phyloP scores from a whole-genome alignment of 2,113 vertebrate species.

The Xiphophorus hellerii region DNA sequence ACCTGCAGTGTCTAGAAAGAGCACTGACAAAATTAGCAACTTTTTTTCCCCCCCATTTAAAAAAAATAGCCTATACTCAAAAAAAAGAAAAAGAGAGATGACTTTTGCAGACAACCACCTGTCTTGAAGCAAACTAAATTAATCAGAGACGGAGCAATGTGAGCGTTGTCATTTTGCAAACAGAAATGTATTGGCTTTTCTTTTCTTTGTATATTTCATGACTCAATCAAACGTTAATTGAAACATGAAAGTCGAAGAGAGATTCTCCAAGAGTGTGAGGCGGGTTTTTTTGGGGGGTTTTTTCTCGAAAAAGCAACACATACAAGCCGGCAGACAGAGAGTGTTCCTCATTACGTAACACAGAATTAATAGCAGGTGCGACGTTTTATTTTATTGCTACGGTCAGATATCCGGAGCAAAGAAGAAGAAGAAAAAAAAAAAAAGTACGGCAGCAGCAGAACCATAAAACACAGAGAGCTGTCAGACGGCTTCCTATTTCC shows the following conservation, averaged over 20 bases:
- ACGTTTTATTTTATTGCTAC: conserved; percentile 48
- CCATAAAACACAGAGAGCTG: conserved; percentile 58
- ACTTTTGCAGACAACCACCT: conserved; percentile 87
- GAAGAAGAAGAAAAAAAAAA: background rate
- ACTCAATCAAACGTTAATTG: conserved; percentile 77
- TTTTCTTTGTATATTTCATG: conserved; percentile 61
- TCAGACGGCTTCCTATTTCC: conserved; percentile 60
- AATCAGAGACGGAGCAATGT: conserved; percentile 70
- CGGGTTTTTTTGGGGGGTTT: background rate
- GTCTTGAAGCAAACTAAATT: conserved; percentile 76
- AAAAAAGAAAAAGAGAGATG: conserved; percentile 81
- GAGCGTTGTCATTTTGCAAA: conserved; percentile 65
- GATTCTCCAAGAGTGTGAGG: conserved; percentile 24
- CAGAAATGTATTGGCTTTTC: conserved; percentile 62
- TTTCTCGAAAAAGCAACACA: background rate
- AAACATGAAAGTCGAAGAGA: conserved; percentile 61
- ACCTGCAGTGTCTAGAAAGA: conserved; percentile 99
- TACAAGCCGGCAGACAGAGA: conserved; percentile 3
- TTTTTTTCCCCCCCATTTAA: conserved; percentile 97
- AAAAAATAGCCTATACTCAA: conserved; percentile 92
- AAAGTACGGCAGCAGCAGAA: conserved; percentile 42
- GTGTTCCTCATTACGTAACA: conserved; percentile 49
- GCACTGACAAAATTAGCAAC: conserved; percentile 99
- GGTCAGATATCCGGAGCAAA: conserved; percentile 46
- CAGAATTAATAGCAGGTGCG: conserved; percentile 34